Percentiles rank a stretch among this genome's conserved stretches.
phyloP scores from a whole-genome alignment of 2,888 invertebrate species.

The Hyposoter didymator region DNA sequence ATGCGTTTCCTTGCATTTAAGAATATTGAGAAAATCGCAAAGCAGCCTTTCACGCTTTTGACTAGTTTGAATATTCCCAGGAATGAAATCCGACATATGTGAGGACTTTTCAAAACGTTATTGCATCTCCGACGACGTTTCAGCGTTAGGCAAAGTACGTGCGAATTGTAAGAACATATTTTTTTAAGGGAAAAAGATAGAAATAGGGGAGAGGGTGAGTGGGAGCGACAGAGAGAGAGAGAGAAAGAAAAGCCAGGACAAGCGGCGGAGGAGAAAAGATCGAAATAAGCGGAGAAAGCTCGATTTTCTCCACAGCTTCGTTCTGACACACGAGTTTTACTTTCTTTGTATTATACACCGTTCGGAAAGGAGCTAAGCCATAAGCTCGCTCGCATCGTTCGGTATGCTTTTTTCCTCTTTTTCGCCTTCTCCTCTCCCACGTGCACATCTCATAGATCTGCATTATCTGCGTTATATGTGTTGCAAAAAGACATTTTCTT shows the following conservation, averaged over 20 bases:
- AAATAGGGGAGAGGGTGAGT: background rate
- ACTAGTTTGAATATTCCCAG: background rate
- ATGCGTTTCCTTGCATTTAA: no score
- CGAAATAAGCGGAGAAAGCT: background rate
- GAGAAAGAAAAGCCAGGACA: background rate
- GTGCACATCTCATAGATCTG: constrained; percentile 6
- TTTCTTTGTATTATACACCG: background rate
- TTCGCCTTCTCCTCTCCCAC: background rate
- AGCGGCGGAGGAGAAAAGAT: background rate
- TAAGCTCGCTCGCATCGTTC: constrained; percentile 1
- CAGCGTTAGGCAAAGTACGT: background rate
- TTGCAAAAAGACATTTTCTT: constrained; percentile 37
- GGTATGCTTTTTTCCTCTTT: background rate
- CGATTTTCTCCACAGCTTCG: constrained; percentile 1
- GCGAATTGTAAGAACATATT: background rate
- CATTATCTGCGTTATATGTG: constrained; percentile 44
- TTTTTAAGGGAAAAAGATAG: background rate
- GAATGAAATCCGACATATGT: background rate
- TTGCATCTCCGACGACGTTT: background rate
- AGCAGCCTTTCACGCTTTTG: background rate
- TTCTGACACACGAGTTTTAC: constrained; percentile 1
- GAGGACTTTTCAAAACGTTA: background rate
- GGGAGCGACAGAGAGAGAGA: background rate
- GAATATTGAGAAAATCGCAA: background rate
- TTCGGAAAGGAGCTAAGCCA: background rate